Evolutionary conservation across 2,888 invertebrate species (phyloP).

Genomic region (Synergus itoensis): DNA sequence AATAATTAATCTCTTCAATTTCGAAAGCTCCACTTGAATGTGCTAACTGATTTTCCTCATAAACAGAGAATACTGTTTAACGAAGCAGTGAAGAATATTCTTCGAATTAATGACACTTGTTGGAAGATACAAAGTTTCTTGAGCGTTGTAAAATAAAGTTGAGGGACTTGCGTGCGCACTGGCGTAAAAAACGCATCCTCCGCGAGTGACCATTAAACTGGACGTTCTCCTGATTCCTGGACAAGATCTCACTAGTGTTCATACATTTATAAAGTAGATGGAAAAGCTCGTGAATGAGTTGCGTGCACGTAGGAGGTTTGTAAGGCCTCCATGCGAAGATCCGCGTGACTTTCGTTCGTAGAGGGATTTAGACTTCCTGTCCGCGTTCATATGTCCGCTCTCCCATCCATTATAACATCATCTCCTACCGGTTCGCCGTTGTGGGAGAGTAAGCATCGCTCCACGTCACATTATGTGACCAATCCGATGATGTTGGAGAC

Average conservation of each 20-base stretch:
- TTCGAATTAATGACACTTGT: not conserved
- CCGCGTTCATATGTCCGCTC: conserved; percentile 74
- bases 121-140: not conserved
- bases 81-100: too few species aligned
- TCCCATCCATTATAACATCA: conserved; percentile 76
- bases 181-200: conserved; percentile 21
- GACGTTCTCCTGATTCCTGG: not conserved
- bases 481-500: conserved; percentile 48
- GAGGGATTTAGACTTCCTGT: conserved; percentile 74
- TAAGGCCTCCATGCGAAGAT: conserved; percentile 76
- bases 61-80: too few species aligned
- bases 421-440: conserved; percentile 73
- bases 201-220: not conserved
- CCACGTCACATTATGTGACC: conserved; percentile 67
- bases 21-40: too few species aligned
- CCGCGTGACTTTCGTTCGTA: conserved; percentile 71
- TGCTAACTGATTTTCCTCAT: too few species aligned
- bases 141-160: not conserved
- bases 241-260: conserved; percentile 18
- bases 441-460: conserved; percentile 77
- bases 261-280: conserved; percentile 39
- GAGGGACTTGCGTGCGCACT: not conserved
- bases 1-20: too few species aligned
- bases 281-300: conserved; percentile 63
- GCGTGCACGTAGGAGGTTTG: conserved; percentile 75